Base-by-base conservation (phyloP, 2,797 vertebrate species). In the Champsocephalus esox region DNA sequence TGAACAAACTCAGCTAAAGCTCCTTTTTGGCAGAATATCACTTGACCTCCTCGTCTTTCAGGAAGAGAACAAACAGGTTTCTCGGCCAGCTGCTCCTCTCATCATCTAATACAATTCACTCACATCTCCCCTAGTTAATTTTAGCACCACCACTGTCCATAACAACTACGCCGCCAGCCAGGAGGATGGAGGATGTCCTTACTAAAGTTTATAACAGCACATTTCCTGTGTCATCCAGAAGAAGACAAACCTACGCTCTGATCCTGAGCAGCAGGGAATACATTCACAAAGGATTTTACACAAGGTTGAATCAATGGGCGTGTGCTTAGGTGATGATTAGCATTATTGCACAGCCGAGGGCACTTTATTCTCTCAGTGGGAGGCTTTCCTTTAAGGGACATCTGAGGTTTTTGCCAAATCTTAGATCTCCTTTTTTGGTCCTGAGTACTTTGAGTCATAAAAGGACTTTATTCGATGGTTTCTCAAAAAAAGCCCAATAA, bases 381-480 rank as follows among this genome's bases (percentile, higher is more conserved):
- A 81, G 75, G 70, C n/a, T 74, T 66, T 16, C 62, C 50, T 83
- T 70, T 73, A 21, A 81, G 71, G 28, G 62, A 9, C 62, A 58
- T 64, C 32, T 45, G 12, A 60, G 59, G 14, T 19, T 72, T 74
- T 61, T 16, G 2, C 65, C 45, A 14, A 75, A 75, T 79, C 59
- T 52, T 12, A 28, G 48, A 52, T 63, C 62, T 75, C 49, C 17
- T 68, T 32, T 60, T 51, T 84, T 78, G 57, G 70, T 79, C 64
- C 79, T 1, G 59, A 84, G 56, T 32, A 34, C 81, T 87, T 83
- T 86, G 76, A 60, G 70, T 82, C 70, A 32, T 82, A 80, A 83
- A 84, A 16, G 63, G 17, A 77, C 74, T 85, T 91, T 81, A 90
- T 52, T 64, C 84, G 84, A 76, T 12, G 70, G 70, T 73, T 60